Percentiles rank a stretch among this genome's conserved stretches.
Evolutionary conservation across 1,140 invertebrate species (phyloP).

Genomic region (Hypothenemus hampei): DNA sequence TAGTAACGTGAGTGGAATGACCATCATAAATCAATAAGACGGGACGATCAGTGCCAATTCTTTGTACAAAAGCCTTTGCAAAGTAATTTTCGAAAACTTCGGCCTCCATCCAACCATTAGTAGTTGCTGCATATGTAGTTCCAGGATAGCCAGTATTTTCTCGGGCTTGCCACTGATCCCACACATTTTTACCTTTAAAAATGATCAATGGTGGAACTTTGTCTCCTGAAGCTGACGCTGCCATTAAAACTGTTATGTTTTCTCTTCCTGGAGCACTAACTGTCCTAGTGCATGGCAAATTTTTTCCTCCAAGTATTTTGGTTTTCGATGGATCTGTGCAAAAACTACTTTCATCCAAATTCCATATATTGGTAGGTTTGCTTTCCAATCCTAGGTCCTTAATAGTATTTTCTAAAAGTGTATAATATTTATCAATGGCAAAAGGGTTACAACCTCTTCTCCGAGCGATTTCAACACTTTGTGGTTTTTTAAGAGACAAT

Average conservation of each 20-base stretch:
- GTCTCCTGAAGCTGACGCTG: conserved; percentile 37
- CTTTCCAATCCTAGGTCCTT: conserved; percentile 28
- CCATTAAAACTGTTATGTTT: conserved; percentile 42
- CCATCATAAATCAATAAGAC: conserved; percentile 42
- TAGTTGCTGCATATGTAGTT: conserved; percentile 37
- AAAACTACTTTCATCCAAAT: conserved; percentile 42
- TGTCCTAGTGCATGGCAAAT: conserved; percentile 34
- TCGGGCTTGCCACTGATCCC: conserved; percentile 27
- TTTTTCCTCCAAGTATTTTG: conserved; percentile 39
- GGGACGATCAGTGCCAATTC: conserved; percentile 30
- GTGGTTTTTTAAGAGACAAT: conserved; percentile 37
- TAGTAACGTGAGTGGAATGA: conserved; percentile 38
- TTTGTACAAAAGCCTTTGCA: conserved; percentile 36
- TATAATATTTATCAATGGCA: conserved; percentile 38
- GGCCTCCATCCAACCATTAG: conserved; percentile 42
- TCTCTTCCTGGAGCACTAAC: conserved; percentile 38
- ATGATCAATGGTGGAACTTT: conserved; percentile 43
- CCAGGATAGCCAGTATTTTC: conserved; percentile 30
- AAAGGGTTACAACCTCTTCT: conserved; percentile 38
- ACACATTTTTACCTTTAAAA: conserved; percentile 36
- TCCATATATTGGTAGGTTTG: conserved; percentile 37
- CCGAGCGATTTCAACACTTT: conserved; percentile 40
- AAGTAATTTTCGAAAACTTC: conserved; percentile 33
- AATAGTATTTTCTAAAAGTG: conserved; percentile 30
- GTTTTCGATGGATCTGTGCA: conserved; percentile 34